Base-by-base conservation (phyloP, 2,888 invertebrate genomes). In the Nebria salina region DNA sequence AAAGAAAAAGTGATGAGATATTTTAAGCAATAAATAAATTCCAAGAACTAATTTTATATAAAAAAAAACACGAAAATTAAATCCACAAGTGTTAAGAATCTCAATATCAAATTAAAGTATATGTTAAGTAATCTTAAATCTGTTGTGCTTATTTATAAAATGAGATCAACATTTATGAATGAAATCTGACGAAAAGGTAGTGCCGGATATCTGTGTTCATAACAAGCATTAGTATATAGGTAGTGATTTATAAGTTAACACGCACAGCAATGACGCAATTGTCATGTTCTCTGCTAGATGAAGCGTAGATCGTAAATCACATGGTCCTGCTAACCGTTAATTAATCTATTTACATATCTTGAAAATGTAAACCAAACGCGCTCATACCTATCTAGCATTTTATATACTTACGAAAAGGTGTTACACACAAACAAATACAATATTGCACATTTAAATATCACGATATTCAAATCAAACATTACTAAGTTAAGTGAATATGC, bases 321-420 rank as follows among this genome's bases (percentile, higher is more conserved):
- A 41, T 73, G 65, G 66, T 20, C 65, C 65, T 41, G 25, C 65
- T 68, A 78, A 73, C 73, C 64, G 41, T 64, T 77, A 72, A 77
- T 78, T 78, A 78, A 78, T 73, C 78, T 42, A 78, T 78, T 78
- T 78, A 73, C 78, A 78, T 78, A 70, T 70, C 70, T 13, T 70
- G n/a, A 0, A 25, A 25, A 25, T 70, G 70, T 70, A 34, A 70
- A 54, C 54, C 54, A 13, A 54, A 54, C 54, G 54, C 54, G 11
- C 13, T 2, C 54, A 8, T 54, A 54, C 54, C 54, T 54, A 54
- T 54, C 1, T 54, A 8, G 54, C 54, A 54, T 54, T 54, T 54
- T 54, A 54, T 54, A 54, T 54, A 8, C 8, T 6, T 54, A 54
- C 54, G 1, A 54, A 54, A 54, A 3, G 54, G 54, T 54, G 54